phyloP scores from a whole-genome alignment of 2,797 vertebrate species.

The Ficedula albicollis region DNA sequence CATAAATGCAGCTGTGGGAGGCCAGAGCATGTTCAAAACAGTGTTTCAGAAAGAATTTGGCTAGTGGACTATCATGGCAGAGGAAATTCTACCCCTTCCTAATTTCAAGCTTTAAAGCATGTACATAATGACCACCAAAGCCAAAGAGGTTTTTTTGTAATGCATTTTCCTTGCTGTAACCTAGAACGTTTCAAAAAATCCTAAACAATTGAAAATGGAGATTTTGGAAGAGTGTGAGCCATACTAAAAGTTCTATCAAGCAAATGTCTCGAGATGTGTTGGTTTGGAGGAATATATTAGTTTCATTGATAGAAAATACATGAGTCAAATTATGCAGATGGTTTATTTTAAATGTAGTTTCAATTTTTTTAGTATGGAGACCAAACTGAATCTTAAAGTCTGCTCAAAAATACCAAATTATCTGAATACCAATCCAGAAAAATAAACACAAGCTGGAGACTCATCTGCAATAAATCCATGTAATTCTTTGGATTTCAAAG shows the following conservation, averaged over 20 bases:
- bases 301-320: background rate
- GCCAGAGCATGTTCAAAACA: background rate
- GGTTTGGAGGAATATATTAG: background rate
- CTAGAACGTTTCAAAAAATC: background rate
- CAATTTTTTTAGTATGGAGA: background rate
- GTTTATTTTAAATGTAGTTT: background rate
- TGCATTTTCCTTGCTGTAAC: background rate
- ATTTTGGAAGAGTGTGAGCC: background rate
- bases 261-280: background rate
- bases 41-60: background rate
- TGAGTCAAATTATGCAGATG: background rate
- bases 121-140: background rate
- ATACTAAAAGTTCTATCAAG: background rate
- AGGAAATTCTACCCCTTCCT: background rate
- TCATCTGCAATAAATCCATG: background rate
- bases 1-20: background rate
- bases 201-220: background rate
- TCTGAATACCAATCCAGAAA: background rate
- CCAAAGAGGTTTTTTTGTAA: fast-evolving
- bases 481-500: background rate
- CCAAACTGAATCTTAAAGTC: background rate
- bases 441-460: background rate
- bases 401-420: background rate
- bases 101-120: background rate
- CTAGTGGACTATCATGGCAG: background rate